Conservation (phyloP, 2,888 invertebrate species). For the Patella pellucida region DNA sequence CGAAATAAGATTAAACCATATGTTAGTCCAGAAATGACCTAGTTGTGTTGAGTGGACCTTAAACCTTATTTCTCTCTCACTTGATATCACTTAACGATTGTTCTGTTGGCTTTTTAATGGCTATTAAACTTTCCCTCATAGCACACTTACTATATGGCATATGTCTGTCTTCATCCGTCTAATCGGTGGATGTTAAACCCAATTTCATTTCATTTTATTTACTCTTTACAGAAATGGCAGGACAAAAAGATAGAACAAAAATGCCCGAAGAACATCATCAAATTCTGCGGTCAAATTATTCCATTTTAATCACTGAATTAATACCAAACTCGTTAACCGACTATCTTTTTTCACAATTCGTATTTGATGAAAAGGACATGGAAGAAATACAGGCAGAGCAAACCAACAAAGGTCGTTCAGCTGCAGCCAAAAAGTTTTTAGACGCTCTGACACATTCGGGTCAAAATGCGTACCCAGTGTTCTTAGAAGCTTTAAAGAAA, state of each 20-base stretch:
- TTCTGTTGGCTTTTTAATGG: no score
- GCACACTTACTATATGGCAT: no score
- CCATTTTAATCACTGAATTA: not conserved
- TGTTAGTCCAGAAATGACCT: no score
- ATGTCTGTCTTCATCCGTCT: no score
- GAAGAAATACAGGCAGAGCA: not conserved
- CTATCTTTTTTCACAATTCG: not conserved
- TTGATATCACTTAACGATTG: no score
- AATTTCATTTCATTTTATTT: not conserved
- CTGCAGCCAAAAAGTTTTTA: not conserved
- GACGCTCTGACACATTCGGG: not conserved
- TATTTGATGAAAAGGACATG: not conserved
- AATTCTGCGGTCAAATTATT: not conserved
- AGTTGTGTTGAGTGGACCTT: no score
- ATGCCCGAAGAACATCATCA: not conserved
- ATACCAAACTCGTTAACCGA: not conserved
- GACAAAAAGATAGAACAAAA: not conserved
- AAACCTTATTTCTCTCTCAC: no score
- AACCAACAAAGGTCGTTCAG: not conserved
- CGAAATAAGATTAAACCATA: no score
- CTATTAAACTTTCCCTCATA: no score
- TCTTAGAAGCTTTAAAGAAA: not conserved
- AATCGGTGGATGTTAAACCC: no score
- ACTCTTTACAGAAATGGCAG: not conserved
- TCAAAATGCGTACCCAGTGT: not conserved